Base-by-base conservation (phyloP, 2,888 invertebrate genomes). In the Notodonta dromedarius region DNA sequence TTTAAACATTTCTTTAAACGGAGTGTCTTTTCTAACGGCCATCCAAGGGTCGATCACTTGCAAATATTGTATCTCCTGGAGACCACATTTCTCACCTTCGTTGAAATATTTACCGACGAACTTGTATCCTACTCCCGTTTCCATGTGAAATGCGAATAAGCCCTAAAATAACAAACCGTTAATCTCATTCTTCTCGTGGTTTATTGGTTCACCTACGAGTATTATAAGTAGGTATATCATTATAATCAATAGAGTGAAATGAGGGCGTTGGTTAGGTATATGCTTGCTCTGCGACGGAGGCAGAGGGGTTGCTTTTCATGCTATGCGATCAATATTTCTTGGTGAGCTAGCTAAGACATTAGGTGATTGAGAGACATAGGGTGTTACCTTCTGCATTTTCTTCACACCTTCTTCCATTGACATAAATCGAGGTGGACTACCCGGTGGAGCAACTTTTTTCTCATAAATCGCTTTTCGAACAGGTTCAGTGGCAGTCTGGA, bases 61-160 rank as follows among this genome's bases (percentile, higher is more conserved):
- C 42, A 95, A 79, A 69, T 94, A 94, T 69, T 94, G 94, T 73
- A 96, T 96, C 78, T 96, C 96, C 61, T 94, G 94, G 32, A 96
- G 84, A 0, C 95, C 95, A 78, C 96, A 96, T 80, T 96, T 96
- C 82, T 96, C 95, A 13, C 94, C 94, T 80, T 96, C 96, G 16
- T 92, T 88, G 77, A 95, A 96, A 59, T 94, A 95, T 80, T 95
- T 95, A 16, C 94, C 94, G 0, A 96, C 94, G 40, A 96, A 87
- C 79, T 96, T 95, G 79, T 96, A 96, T 0, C 95, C 95, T 0
- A 95, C 94, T 0, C 95, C 94, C 0, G 94, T 88, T 82, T 96
- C 96, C 82, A 95, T 95, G 79, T 96, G 95, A 71, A 96, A 96
- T 2, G 95, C 96, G 75, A 95, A 96, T 39, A 96, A 86, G 12